A percentile compares a stretch with the other conserved stretches of the same genome.
Evolutionary conservation across 2,797 vertebrate genomes (phyloP).

Genomic region (Pyrocephalus nanus): DNA sequence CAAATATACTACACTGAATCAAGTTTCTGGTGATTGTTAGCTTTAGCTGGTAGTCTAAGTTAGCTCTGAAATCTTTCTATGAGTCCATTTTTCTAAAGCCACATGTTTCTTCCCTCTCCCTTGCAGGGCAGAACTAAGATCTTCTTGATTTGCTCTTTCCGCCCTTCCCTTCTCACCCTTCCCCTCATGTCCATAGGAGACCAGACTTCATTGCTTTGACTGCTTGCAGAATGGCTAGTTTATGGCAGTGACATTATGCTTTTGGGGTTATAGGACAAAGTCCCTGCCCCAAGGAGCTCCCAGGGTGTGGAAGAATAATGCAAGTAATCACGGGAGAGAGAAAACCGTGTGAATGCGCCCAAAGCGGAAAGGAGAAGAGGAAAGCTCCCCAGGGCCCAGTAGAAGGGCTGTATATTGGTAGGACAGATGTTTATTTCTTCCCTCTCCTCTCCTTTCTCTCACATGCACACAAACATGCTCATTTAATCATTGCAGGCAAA

Average conservation of each 20-base stretch:
- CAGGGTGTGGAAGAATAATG: not conserved
- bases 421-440: slow-evolving; percentile 25
- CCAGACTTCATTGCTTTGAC: not conserved
- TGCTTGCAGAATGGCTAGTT: not conserved
- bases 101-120: not conserved
- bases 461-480: not conserved
- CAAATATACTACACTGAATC: not conserved
- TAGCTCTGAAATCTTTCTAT: not conserved
- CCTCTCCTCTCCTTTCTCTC: not conserved
- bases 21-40: not conserved
- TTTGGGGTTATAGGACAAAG: not conserved
- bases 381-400: not conserved
- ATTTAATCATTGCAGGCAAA: not conserved
- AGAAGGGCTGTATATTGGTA: not conserved
- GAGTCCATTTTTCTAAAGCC: not conserved
- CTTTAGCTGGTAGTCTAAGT: not conserved
- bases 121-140: not conserved
- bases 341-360: rapidly evolving
- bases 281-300: not conserved
- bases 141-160: not conserved
- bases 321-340: not conserved
- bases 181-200: not conserved
- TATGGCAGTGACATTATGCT: not conserved
- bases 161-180: not conserved
- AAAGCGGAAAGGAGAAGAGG: not conserved